Evolutionary conservation across 2,888 invertebrate genomes (phyloP), one percentile per base, ranked within the genome.

Genomic region (Esperia sulphurella): DNA sequence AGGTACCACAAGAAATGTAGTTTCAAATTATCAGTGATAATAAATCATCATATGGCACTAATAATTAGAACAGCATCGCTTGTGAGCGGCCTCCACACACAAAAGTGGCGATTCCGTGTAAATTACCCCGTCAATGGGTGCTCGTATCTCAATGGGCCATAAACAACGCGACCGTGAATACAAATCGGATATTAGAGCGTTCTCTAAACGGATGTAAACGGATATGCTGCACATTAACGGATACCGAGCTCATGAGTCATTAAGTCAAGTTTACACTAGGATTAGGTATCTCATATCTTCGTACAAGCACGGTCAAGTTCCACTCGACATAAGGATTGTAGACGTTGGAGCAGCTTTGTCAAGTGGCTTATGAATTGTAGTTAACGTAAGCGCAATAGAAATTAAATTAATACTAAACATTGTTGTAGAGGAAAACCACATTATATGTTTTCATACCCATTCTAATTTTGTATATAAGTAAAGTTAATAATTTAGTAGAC

Each of bases 101-200:
- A 83, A 80, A 83, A 84, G 83, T 83, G 75, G 73, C 70, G 71
- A 69, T 74, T 75, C 75, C 70, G 73, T 83, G 79, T 80, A 80
- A 83, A 85, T 82, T 78, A 76, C 72, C 70, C 65, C 69, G 73
- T 73, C 75, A 81, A 84, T 81, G 75, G 80, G 71, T 62, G 74
- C 74, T 74, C 83, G 75, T 76, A 82, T 80, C 81, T 81, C 83
- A 80, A 85, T 85, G 77, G 84, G 65, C 80, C 71, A 85, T 86
- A 86, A 86, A 87, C 85, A 86, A 83, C 77, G 78, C 79, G 70
- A 73, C 77, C 69, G 80, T 83, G 86, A 86, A 85, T 86, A 86
- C 84, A 85, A 85, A 87, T 85, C 79, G 86, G 80, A 81, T 82
- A 86, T 87, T 86, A 87, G 79, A 76, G 77, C 76, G 71, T 64